Conservation (phyloP, 35 echinoderm and acorn worm species). For the Holothuria glaberrima region DNA sequence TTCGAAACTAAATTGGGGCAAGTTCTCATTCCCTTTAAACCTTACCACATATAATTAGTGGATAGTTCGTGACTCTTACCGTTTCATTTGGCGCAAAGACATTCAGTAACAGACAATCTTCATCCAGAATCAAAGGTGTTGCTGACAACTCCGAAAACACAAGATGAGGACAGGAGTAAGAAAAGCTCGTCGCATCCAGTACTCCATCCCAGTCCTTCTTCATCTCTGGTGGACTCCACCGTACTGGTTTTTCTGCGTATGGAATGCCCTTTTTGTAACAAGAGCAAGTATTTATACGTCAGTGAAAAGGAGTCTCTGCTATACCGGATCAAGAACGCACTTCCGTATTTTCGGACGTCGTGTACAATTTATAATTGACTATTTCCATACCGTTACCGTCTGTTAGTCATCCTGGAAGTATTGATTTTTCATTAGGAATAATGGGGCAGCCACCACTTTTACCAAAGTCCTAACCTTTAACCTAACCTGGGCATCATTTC, state of each 20-base stretch:
- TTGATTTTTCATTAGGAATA: too few species aligned
- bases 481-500: too few species aligned
- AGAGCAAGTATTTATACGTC: neutral
- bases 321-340: too few species aligned
- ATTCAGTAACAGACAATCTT: constrained; percentile 47
- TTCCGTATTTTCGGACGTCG: too few species aligned
- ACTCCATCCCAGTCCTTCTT: constrained; percentile 64
- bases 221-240: constrained; percentile 49
- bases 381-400: too few species aligned
- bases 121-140: neutral
- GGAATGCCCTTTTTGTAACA: constrained; percentile 60
- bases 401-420: too few species aligned
- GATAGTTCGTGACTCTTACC: neutral
- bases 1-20: too few species aligned
- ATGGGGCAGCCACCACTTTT: too few species aligned
- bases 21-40: too few species aligned
- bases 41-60: neutral
- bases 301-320: too few species aligned
- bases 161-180: constrained; percentile 51
- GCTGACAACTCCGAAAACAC: neutral
- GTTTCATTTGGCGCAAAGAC: constrained; percentile 33
- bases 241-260: constrained; percentile 67
- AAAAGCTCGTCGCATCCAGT: constrained; percentile 48
- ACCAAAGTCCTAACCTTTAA: too few species aligned
- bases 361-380: too few species aligned